Conservation (phyloP, 2,797 vertebrate genomes). For the Nannoperca australis region DNA sequence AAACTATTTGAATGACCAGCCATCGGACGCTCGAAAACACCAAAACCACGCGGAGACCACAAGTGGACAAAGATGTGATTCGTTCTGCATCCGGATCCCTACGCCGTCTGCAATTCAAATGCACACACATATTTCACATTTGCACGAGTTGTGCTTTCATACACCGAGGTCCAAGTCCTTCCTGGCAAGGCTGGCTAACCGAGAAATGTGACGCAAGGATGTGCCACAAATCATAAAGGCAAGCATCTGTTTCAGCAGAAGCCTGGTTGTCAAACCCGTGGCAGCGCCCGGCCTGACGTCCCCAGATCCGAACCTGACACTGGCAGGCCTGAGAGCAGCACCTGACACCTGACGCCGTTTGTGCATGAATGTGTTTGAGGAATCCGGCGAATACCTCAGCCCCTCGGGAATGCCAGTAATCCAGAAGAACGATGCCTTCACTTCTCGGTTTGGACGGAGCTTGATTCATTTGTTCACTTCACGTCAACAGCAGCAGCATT, state of each 20-base stretch:
- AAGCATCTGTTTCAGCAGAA: slow-evolving; percentile 63
- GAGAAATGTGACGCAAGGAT: slow-evolving; percentile 67
- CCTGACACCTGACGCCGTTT: slow-evolving; percentile 72
- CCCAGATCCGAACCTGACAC: slow-evolving; percentile 42
- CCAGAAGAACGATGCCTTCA: slow-evolving; percentile 54
- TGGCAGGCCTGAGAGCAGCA: slow-evolving; percentile 51
- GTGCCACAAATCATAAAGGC: slow-evolving; percentile 68
- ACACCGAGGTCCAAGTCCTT: slow-evolving; percentile 58
- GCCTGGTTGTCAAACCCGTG: slow-evolving; percentile 30
- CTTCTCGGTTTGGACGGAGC: slow-evolving; percentile 44
- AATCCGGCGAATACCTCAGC: slow-evolving; percentile 64
- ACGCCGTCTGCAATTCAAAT: slow-evolving; percentile 22
- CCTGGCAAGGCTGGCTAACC: slow-evolving; percentile 63
- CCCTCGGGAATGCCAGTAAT: slow-evolving; percentile 65
- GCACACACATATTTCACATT: slow-evolving; percentile 28
- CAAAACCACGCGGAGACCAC: slow-evolving; percentile 45
- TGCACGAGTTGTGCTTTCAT: slow-evolving; percentile 36
- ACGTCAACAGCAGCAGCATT: slow-evolving; percentile 55
- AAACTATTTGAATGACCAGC: slow-evolving; percentile 48
- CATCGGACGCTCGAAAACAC: slow-evolving; percentile 32
- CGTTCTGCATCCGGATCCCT: slow-evolving; percentile 55
- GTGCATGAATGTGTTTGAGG: slow-evolving; percentile 63
- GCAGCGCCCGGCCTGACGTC: slow-evolving; percentile 23
- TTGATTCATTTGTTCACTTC: slow-evolving; percentile 61
- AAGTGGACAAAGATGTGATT: slow-evolving; percentile 47